Percentiles rank a stretch among this genome's conserved stretches.
These are phyloP conservation scores for Lycophotia porphyrea DNA, from an alignment of 2,888 invertebrate genomes.

Conservation along the genomic window DNA sequence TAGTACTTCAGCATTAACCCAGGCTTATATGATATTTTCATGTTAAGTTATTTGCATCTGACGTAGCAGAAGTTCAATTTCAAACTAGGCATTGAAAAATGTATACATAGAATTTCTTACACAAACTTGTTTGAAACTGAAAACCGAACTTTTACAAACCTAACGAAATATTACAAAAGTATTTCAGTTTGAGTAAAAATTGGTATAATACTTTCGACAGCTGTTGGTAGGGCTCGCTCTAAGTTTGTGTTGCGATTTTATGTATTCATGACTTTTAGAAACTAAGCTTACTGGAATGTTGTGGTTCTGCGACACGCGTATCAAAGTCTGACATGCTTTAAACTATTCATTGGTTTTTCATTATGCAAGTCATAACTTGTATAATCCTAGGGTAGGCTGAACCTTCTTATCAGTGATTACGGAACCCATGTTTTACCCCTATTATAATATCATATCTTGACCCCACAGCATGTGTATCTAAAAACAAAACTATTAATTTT, in stretches of 20 bases:
- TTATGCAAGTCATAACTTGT: background rate
- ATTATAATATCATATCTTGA: slow-evolving; percentile 35
- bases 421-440: background rate
- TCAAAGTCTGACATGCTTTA: background rate
- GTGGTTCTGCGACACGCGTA: background rate
- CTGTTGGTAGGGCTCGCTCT: slow-evolving; percentile 35
- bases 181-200: slow-evolving; percentile 48
- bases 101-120: slow-evolving; percentile 30
- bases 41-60: slow-evolving; percentile 1
- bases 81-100: slow-evolving; percentile 35
- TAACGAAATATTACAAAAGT: slow-evolving; percentile 60
- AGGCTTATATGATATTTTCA: slow-evolving; percentile 2
- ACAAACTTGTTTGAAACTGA: slow-evolving; percentile 42
- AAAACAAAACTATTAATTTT: slow-evolving; percentile 60
- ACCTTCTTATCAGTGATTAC: background rate
- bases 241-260: background rate
- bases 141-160: slow-evolving; percentile 43
- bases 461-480: slow-evolving; percentile 47
- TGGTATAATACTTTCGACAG: slow-evolving; percentile 37
- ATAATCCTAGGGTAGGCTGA: background rate
- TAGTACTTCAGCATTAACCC: background rate
- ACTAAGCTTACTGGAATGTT: background rate
- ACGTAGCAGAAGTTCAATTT: slow-evolving; percentile 29
- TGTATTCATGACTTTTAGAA: background rate
- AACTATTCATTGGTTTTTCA: background rate